Evolutionary conservation across 2,797 vertebrate species (phyloP).

Genomic region (Platalea minor): DNA sequence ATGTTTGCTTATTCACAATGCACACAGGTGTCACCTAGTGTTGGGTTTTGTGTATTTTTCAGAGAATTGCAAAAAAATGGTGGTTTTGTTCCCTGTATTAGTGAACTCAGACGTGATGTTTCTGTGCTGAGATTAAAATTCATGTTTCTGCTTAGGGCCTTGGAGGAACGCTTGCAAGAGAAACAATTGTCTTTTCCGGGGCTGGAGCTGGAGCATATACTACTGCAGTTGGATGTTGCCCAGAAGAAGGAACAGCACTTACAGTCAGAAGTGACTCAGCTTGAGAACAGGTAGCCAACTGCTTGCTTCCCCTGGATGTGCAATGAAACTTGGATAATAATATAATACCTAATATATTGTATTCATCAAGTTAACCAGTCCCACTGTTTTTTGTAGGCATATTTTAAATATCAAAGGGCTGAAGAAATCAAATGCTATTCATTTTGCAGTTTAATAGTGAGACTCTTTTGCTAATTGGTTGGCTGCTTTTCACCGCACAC

Average conservation of each 20-base stretch:
- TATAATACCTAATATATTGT: not conserved
- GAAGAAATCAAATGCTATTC: slow-evolving; percentile 1
- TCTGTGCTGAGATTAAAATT: not conserved
- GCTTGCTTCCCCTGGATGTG: not conserved
- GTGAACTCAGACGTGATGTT: not conserved
- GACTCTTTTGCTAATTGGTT: not conserved
- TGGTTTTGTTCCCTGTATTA: not conserved
- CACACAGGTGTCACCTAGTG: not conserved
- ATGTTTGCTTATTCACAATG: not conserved
- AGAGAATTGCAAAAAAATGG: not conserved
- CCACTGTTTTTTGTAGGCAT: not conserved
- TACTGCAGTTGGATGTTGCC: slow-evolving; percentile 76
- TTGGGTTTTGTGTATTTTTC: not conserved
- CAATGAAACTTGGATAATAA: not conserved
- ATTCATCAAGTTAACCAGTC: not conserved
- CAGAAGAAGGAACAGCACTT: slow-evolving; percentile 80
- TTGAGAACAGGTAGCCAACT: slow-evolving; percentile 81
- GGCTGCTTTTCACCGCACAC: not conserved
- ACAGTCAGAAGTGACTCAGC: slow-evolving; percentile 79
- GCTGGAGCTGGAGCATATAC: slow-evolving; percentile 71
- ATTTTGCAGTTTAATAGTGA: not conserved
- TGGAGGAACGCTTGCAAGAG: slow-evolving; percentile 79
- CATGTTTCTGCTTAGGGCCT: slow-evolving; percentile 69
- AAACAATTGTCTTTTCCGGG: slow-evolving; percentile 47
- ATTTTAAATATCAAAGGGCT: slow-evolving; percentile 15